Evolutionary conservation across 2,113 vertebrate species (phyloP), one percentile per base, ranked within the genome.

Genomic region (Etia nguti): DNA sequence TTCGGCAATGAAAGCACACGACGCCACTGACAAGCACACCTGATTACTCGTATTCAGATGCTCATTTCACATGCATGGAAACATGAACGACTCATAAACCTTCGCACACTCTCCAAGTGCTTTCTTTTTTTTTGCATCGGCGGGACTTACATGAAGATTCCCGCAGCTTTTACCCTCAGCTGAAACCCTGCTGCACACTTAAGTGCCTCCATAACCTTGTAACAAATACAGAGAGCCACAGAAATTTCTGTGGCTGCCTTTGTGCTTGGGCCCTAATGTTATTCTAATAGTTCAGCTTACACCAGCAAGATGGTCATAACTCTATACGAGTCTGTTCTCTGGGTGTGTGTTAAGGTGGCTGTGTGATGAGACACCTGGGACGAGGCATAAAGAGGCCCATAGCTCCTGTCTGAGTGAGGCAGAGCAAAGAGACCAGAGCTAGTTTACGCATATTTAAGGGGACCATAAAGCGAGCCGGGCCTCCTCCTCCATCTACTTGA

Each of bases 341-440:
- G 75, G 60, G 87, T 81, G 88, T 87, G 86, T 77, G 85, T 93
- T 91, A 92, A 92, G 92, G 92, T 90, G 85, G 81, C 87, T 87
- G 82, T 83, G 88, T 91, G 94, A 95, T 89, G 86, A 94, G 91
- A 92, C 95, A 94, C 95, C 90, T 93, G 94, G 92, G 94, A 92
- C 56, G 6, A 62, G 80, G 85, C 56, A 82, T 92, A 95, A 94
- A 95, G 92, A 93, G 92, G 84, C 88, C 86, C 89, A 88, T 50
- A 87, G 92, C 91, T 92, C 89, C 86, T 82, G 86, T 87, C 81
- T 43, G 82, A 70, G 87, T 79, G 80, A 83, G 16, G 62, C 65
- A 75, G 88, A 73, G 60, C 46, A 82, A n/a, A 75, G 83, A 90
- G 89, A 85, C 88, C 86, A 38, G 60, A 85, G 89, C 92, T 89